These are phyloP conservation scores for Thalassaphorura encarpata DNA, from an alignment of 1,140 invertebrate genomes.

Conservation along the genomic window DNA sequence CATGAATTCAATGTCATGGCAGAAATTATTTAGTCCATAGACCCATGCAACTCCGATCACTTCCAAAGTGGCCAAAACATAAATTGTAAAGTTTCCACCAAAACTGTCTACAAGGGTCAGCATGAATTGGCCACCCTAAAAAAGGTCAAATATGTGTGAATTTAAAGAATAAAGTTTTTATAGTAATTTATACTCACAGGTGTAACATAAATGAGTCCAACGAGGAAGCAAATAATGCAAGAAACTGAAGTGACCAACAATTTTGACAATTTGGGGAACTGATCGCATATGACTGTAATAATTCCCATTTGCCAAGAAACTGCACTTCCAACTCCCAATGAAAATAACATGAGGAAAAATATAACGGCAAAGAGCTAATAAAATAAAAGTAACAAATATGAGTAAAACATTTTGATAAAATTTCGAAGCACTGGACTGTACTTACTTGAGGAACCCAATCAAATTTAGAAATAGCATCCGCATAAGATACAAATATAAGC, in stretches of 20 bases:
- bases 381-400: conserved; percentile 33
- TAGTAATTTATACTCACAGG: too few relatives aligned
- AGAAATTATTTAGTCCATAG: conserved; percentile 51
- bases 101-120: conserved; percentile 54
- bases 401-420: too few relatives aligned
- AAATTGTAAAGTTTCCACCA: conserved; percentile 51
- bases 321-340: conserved; percentile 33
- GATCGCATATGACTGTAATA: conserved; percentile 57
- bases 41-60: conserved; percentile 46
- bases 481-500: conserved; percentile 76
- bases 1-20: conserved; percentile 69
- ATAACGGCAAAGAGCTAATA: conserved; percentile 43
- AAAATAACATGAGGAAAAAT: conserved; percentile 44
- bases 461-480: conserved; percentile 77
- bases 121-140: conserved; percentile 68
- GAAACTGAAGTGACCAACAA: conserved; percentile 48
- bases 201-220: conserved; percentile 54
- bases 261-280: conserved; percentile 51
- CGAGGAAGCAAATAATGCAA: conserved; percentile 50
- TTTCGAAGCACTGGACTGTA: too few relatives aligned
- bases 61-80: conserved; percentile 47
- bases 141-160: not conserved
- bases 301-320: conserved; percentile 50
- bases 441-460: conserved; percentile 40
- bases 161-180: not conserved